Conservation (phyloP, 2,113 vertebrate genomes). For the Otus sunia region DNA sequence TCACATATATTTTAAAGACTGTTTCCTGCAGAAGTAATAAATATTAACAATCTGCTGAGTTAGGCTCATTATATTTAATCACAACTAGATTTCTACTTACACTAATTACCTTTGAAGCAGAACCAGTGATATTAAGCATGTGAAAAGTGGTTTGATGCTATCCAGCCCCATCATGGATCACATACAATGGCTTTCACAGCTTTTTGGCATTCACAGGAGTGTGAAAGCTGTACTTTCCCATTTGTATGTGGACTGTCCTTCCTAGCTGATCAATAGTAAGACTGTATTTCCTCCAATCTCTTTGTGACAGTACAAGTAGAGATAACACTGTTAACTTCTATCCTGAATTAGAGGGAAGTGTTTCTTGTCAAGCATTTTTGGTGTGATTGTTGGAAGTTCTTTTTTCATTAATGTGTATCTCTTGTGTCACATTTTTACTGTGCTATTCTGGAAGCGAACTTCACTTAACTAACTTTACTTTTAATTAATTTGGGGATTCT, state of each 20-base stretch:
- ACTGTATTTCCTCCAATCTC: background rate
- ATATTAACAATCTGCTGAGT: background rate
- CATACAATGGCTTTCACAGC: background rate
- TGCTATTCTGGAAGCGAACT: background rate
- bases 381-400: background rate
- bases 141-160: background rate
- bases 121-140: background rate
- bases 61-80: background rate
- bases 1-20: background rate
- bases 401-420: background rate
- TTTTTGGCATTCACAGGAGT: background rate
- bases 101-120: background rate
- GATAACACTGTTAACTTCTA: background rate
- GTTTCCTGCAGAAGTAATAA: background rate
- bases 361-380: background rate
- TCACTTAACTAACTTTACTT: background rate
- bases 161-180: background rate
- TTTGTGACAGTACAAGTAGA: background rate
- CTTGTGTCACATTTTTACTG: background rate
- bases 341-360: background rate
- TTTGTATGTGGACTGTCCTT: background rate
- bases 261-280: background rate
- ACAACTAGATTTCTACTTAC: background rate
- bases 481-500: background rate
- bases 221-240: background rate